Evolutionary conservation across 1,140 invertebrate genomes (phyloP), one percentile per base, ranked within the genome.

Genomic region (Wiebesia pumilae): DNA sequence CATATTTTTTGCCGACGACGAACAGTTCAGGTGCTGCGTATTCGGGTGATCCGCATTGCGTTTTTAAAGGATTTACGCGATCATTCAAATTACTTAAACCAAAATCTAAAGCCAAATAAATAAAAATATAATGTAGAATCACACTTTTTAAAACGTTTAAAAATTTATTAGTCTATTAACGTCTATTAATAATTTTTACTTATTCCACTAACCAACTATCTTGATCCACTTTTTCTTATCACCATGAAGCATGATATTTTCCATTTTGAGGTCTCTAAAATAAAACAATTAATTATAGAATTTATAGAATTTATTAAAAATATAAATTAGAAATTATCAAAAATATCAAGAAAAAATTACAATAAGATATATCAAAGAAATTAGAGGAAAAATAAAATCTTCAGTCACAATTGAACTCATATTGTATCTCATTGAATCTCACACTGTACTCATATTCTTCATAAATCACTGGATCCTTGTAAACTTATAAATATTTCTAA

Each of bases 1-100:
- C 96, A 90, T 97, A 97, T 83, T 93, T 93, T 86, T 95, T 95
- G 0, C 94, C 95, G 75, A 94, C 93, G 43, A 95, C 91, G 87
- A 96, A 96, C 21, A 97, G 92, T 92, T 97, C 96, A 0, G 96
- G 96, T 38, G 96, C 96, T 1, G 96, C 96, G 90, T 97, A 97
- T 92, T 97, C 96, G 6, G 96, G 95, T 43, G 96, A 97, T 38
- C 96, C 96, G 91, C 96, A 97, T 87, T 96, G 96, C 0, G 96
- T 97, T 86, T 94, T 94, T 89, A 97, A 92, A 43, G 94, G 93
- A 27, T 94, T 94, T 33, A 94, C 93, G 27, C 93, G 91, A 38
- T 91, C 92, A 91, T 95, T 96, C 27, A 95, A 90, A 90, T 96
- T 97, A 89, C 96, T 96, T 75, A 97, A 90, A 30, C 96, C 96